A percentile compares a stretch with the other conserved stretches of the same genome.
phyloP scores from a whole-genome alignment of 1,140 invertebrate genomes.

The Psilanteris sp. region DNA sequence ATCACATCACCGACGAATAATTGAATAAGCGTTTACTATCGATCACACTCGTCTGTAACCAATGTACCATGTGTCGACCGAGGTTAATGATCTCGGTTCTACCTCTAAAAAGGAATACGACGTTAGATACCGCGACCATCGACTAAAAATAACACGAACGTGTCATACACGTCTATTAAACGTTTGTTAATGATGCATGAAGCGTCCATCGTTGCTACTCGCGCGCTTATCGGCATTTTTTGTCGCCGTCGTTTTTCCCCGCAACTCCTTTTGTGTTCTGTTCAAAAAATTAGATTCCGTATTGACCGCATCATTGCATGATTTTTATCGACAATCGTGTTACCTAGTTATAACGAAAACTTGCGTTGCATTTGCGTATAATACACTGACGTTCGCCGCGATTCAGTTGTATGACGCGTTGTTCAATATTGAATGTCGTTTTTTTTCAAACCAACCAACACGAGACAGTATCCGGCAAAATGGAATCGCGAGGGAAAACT shows the following conservation, averaged over 20 bases:
- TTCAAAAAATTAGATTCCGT: not conserved
- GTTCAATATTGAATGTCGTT: too few relatives aligned
- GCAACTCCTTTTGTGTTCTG: too few relatives aligned
- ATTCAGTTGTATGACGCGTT: not conserved
- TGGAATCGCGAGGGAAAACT: slow-evolving; percentile 6
- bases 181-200: slow-evolving; percentile 37
- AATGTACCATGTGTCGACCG: too few relatives aligned
- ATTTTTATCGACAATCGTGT: not conserved
- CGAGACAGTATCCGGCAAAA: slow-evolving; percentile 1
- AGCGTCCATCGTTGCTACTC: slow-evolving; percentile 4
- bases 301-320: not conserved
- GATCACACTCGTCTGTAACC: too few relatives aligned
- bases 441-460: not conserved
- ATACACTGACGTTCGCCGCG: too few relatives aligned
- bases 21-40: slow-evolving; percentile 4
- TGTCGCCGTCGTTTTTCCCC: not conserved
- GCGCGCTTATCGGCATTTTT: slow-evolving; percentile 14
- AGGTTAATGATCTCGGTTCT: slow-evolving; percentile 32
- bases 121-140: slow-evolving; percentile 7
- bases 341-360: not conserved
- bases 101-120: slow-evolving; percentile 2
- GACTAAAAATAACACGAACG: slow-evolving; percentile 39
- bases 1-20: slow-evolving; percentile 13
- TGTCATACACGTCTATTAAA: slow-evolving; percentile 32
- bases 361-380: not conserved